These are phyloP conservation scores for Willowsia nigromaculata DNA, from an alignment of 2,888 invertebrate genomes.

Conservation along the genomic window DNA sequence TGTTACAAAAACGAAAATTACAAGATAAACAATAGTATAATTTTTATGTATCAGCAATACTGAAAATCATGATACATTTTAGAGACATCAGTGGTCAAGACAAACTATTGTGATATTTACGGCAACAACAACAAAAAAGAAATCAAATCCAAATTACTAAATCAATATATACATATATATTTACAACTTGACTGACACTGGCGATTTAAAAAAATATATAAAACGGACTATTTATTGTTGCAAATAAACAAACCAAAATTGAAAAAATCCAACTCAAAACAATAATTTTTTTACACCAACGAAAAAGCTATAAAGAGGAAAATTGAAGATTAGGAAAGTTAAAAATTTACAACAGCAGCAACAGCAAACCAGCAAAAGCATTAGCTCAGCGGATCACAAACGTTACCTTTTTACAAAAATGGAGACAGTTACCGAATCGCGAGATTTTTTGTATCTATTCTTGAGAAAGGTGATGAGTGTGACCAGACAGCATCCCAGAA, in stretches of 20 bases:
- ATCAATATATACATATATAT: background rate
- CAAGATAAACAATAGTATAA: too few species aligned
- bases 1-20: too few species aligned
- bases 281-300: background rate
- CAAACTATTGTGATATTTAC: slow-evolving; percentile 29
- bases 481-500: slow-evolving; percentile 64
- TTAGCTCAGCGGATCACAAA: slow-evolving; percentile 39
- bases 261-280: background rate
- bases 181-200: slow-evolving; percentile 17
- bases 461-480: slow-evolving; percentile 42
- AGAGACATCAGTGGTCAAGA: background rate
- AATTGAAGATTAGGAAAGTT: background rate
- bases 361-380: slow-evolving; percentile 22
- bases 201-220: background rate
- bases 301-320: background rate
- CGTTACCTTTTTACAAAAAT: slow-evolving; percentile 23
- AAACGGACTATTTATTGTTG: background rate
- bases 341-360: background rate
- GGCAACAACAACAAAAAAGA: background rate
- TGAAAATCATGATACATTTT: background rate
- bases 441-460: background rate
- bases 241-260: background rate
- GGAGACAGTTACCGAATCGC: background rate
- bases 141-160: background rate
- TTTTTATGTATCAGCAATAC: too few species aligned